Percentiles rank a stretch among this genome's conserved stretches.
phyloP scores from a whole-genome alignment of 1,140 invertebrate genomes.

The Choristoneura fumiferana region DNA sequence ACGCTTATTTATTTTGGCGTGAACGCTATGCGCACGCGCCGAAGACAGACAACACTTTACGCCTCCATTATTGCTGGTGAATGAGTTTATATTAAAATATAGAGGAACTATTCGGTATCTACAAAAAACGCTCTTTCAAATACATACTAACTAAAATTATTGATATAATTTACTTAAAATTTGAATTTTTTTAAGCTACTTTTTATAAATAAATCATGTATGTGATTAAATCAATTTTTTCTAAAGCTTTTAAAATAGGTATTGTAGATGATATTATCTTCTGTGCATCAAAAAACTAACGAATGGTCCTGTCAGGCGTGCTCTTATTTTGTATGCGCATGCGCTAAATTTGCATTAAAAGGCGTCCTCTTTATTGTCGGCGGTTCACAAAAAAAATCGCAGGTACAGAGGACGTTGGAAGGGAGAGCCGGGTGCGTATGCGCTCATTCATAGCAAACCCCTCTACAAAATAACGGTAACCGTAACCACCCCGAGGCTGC shows the following conservation, averaged over 20 bases:
- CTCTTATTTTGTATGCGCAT: slow-evolving; percentile 21
- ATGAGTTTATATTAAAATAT: slow-evolving; percentile 43
- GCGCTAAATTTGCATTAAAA: slow-evolving; percentile 30
- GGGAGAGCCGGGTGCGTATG: slow-evolving; percentile 31
- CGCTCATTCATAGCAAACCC: slow-evolving; percentile 34
- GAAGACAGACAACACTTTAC: slow-evolving; percentile 61
- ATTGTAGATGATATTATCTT: slow-evolving; percentile 9
- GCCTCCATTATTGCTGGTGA: slow-evolving; percentile 47
- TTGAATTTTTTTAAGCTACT: too few species aligned
- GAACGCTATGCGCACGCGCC: slow-evolving; percentile 51
- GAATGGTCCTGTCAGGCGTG: neutral
- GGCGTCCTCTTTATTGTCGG: slow-evolving; percentile 13
- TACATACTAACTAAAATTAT: too few species aligned
- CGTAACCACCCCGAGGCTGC: slow-evolving; percentile 26
- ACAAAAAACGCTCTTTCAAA: too few species aligned
- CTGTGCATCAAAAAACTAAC: slow-evolving; percentile 13
- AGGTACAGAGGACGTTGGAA: slow-evolving; percentile 23
- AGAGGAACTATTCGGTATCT: too few species aligned
- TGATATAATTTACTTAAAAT: too few species aligned
- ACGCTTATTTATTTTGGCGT: slow-evolving; percentile 70
- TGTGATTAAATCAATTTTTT: slow-evolving; percentile 11
- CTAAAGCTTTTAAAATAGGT: slow-evolving; percentile 1
- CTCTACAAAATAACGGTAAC: slow-evolving; percentile 35
- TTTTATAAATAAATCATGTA: neutral
- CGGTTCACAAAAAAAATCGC: slow-evolving; percentile 18